Base-by-base conservation (phyloP, 2,797 vertebrate species). In the Lates japonicus region DNA sequence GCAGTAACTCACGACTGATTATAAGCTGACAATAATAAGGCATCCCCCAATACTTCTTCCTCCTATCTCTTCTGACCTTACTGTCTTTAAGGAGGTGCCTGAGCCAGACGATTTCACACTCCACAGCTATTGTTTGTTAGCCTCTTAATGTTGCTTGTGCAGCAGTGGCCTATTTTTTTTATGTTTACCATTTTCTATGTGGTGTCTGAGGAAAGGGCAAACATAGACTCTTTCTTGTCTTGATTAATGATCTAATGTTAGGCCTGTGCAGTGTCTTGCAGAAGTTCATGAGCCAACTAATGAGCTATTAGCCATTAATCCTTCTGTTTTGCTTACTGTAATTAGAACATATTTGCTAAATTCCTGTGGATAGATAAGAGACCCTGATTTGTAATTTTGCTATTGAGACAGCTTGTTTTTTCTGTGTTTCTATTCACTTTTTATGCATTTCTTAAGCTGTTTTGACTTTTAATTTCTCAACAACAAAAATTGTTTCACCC, bases 401-500 rank as follows among this genome's bases (percentile, higher is more conserved):
- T 25, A 33, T 19, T 46, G 31, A 58, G 19, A 19, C 17, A 57
- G 14, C 12, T 58, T 52, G 12, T 11, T 29, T 64, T 48, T 9
- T 42, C 16, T 67, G 16, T 51, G 25, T 7, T 71, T 19, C 25
- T 29, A 29, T 19, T 22, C 17, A 59, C 49, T 63, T 70, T 7
- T 37, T 12, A 12, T 59, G 61, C 25, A 62, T 52, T 62, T 31
- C 2, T 31, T 52, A 79, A 13, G 12, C 11, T 62, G 35, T 60
- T 70, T 46, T 37, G 17, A 46, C 42, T 70, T 78, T 44, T 58
- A 1, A 62, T 64, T 76, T 69, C 31, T 81, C 14, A 55, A 80
- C 22, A 48, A 64, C 67, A 86, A 80, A 55, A 51, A 62, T 82
- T 8, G 79, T 78, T 22, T 88, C 70, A 84, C 54, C 52, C 35